These are phyloP conservation scores for Octopus bimaculoides DNA, from an alignment of 1,140 invertebrate species.

Conservation along the genomic window DNA sequence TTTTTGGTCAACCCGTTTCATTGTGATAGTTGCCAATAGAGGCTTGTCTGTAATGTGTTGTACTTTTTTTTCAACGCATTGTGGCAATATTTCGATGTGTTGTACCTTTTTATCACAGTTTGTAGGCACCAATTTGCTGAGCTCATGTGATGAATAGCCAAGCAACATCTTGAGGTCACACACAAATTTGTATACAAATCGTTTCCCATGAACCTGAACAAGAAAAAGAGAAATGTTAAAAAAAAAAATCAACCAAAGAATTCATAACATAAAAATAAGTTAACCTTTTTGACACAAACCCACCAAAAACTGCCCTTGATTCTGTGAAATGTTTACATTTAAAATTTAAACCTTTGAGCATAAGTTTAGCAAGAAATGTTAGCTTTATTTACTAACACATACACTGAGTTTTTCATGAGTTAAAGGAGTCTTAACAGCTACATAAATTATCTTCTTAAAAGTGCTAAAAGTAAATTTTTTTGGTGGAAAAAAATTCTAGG, in stretches of 20 bases:
- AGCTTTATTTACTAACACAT: no score
- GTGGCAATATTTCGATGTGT: slow-evolving; percentile 37
- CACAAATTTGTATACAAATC: slow-evolving; percentile 97
- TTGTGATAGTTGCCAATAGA: not conserved
- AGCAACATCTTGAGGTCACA: slow-evolving; percentile 81
- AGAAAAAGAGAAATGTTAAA: slow-evolving; percentile 58
- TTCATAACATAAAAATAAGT: no score
- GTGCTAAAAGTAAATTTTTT: no score
- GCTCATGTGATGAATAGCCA: slow-evolving; percentile 50
- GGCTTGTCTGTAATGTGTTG: slow-evolving; percentile 17
- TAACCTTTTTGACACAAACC: no score
- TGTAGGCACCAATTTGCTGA: slow-evolving; percentile 46
- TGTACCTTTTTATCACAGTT: slow-evolving; percentile 44
- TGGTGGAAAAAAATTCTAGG: no score
- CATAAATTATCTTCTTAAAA: no score
- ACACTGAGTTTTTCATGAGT: no score
- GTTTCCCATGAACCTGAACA: slow-evolving; percentile 70
- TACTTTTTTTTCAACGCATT: slow-evolving; percentile 43
- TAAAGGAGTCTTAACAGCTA: no score
- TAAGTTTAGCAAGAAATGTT: no score
- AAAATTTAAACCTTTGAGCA: not conserved
- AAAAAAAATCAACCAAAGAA: not conserved
- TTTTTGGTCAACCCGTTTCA: slow-evolving; percentile 12
- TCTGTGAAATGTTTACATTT: not conserved
- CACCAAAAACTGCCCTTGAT: not conserved